Evolutionary conservation across 2,113 vertebrate species (phyloP).

Genomic region (Psilopogon haemacephalus): DNA sequence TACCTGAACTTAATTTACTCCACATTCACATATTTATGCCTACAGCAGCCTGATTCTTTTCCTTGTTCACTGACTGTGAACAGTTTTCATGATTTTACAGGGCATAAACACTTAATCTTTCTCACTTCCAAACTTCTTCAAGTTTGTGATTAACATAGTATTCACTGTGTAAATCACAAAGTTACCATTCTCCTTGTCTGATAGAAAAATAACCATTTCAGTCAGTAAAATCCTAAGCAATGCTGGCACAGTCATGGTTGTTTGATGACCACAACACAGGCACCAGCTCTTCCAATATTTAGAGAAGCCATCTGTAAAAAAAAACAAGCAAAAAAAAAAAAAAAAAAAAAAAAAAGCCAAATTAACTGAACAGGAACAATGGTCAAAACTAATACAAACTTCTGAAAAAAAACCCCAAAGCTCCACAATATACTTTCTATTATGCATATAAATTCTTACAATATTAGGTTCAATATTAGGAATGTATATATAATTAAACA

Average conservation of each 20-base stretch:
- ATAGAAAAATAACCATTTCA: slow-evolving; percentile 76
- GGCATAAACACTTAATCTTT: slow-evolving; percentile 33
- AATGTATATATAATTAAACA: not conserved
- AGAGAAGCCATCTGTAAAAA: slow-evolving; percentile 79
- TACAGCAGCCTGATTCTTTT: not conserved
- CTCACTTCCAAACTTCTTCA: slow-evolving; percentile 16
- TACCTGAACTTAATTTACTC: slow-evolving; percentile 10
- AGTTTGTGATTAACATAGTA: slow-evolving; percentile 19
- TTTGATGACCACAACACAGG: slow-evolving; percentile 83
- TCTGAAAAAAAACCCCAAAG: not conserved
- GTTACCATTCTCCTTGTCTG: slow-evolving; percentile 23
- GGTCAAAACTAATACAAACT: not conserved
- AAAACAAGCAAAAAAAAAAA: not conserved
- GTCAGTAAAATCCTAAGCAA: slow-evolving; percentile 55
- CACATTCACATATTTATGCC: not conserved
- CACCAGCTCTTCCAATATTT: slow-evolving; percentile 82
- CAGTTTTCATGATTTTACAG: not conserved
- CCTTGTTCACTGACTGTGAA: slow-evolving; percentile 26
- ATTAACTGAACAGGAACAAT: not conserved
- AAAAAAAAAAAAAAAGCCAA: not conserved
- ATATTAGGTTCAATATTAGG: not conserved
- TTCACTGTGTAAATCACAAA: slow-evolving; percentile 35
- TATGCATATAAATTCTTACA: not conserved
- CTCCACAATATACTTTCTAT: not conserved
- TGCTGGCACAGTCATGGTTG: slow-evolving; percentile 69